Base-by-base conservation (phyloP, 2,888 invertebrate species). In the Aplocera efformata region DNA sequence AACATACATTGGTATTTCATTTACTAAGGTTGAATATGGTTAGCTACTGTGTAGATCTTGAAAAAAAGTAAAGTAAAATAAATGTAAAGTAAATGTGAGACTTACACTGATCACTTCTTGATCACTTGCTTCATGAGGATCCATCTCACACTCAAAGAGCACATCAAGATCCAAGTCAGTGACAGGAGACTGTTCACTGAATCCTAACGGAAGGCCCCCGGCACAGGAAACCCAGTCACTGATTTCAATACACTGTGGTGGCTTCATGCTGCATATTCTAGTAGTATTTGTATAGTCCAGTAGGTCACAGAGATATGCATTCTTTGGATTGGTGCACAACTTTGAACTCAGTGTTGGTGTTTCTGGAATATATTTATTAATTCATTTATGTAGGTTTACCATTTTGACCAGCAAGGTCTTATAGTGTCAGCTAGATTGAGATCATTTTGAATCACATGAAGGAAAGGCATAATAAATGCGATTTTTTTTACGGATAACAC, bases 251-350 rank as follows among this genome's bases (percentile, higher is more conserved):
- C 79, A 76, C 52, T 88, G 88, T 10, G 73, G 75, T 0, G 86
- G 88, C 42, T 85, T 85, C 82, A 88, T 84, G 44, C 88, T 88
- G 50, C 88, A 88, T 58, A 88, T 81, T 33, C 88, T 70, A 20
- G 85, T 84, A 1, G 84, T 67, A 50, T 84, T 84, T 10, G 88
- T 88, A 41, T 86, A 86, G 48, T 88, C 88, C 38, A 88, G 53
- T 8, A 94, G 76, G 70, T 93, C 92, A 64, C 92, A 92, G 5
- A 92, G 76, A 64, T 89, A 90, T 42, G 90, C 90, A 67, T 83
- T 79, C 58, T 77, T 85, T 35, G 89, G 90, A 64, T 90, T 90
- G 34, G 72, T 80, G 57, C 91, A 90, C 7, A 90, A 65, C 56
- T 79, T 80, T 21, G 90, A 90, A 60, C 89, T 90, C 30, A 90